These are phyloP conservation scores for Neofelis nebulosa DNA, from an alignment of 2,113 vertebrate species.

Conservation along the genomic window DNA sequence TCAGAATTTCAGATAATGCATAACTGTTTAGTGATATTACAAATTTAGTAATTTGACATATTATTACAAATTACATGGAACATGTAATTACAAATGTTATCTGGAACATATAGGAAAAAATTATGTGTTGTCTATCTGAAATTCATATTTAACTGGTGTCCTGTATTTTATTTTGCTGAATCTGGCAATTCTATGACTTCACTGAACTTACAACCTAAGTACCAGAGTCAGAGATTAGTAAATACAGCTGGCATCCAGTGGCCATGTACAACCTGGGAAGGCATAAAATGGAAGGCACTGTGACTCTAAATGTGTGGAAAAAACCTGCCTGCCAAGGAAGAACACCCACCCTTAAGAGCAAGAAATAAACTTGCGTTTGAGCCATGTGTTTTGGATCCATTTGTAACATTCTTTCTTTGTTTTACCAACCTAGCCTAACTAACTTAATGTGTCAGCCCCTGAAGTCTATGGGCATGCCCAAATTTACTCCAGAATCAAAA, in stretches of 20 bases:
- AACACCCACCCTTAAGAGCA: background rate
- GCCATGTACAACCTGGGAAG: background rate
- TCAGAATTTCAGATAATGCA: background rate
- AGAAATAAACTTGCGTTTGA: background rate
- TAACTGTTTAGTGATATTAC: background rate
- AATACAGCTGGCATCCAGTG: background rate
- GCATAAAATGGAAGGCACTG: background rate
- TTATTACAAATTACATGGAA: background rate
- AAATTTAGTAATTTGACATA: background rate
- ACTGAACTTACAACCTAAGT: background rate
- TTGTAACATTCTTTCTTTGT: background rate
- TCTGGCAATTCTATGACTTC: background rate
- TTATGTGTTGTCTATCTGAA: background rate
- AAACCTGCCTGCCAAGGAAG: background rate
- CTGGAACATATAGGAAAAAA: background rate
- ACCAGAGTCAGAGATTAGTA: background rate
- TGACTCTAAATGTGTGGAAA: background rate
- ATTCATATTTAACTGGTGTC: conserved; percentile 5
- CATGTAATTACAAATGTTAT: background rate
- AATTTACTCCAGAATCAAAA: background rate
- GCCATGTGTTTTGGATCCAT: background rate
- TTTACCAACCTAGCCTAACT: background rate
- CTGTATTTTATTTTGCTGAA: conserved; percentile 37
- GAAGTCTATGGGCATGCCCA: background rate
- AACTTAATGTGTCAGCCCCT: background rate